A percentile compares a stretch with the other conserved stretches of the same genome.
Evolutionary conservation across 2,888 invertebrate species (phyloP).

Genomic region (Eucera pruinosa): DNA sequence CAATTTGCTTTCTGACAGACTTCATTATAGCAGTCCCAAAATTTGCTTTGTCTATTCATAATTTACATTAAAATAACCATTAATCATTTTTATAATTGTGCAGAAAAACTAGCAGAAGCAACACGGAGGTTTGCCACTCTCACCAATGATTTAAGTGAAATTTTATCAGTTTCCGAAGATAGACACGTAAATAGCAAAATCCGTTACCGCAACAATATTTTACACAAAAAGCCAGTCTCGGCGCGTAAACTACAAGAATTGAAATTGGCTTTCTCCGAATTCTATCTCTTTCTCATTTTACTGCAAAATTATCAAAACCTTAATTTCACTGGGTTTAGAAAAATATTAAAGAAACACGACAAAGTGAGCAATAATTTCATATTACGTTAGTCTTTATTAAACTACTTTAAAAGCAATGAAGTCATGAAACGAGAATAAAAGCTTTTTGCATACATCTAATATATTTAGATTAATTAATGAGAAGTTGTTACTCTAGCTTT

Average conservation of each 20-base stretch:
- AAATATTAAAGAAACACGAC: constrained; percentile 96
- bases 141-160: constrained; percentile 88
- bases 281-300: constrained; percentile 93
- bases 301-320: constrained; percentile 95
- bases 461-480: background rate
- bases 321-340: constrained; percentile 95
- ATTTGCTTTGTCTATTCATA: background rate
- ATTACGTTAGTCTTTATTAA: too few relatives aligned
- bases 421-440: too few relatives aligned
- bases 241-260: constrained; percentile 91
- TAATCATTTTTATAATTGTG: background rate
- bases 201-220: constrained; percentile 73
- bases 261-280: constrained; percentile 95
- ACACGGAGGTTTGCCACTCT: constrained; percentile 91
- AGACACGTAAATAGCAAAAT: constrained; percentile 59
- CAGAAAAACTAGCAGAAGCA: constrained; percentile 95
- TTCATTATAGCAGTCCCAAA: too few relatives aligned
- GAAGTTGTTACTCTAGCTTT: constrained; percentile 84
- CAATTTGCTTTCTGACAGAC: too few relatives aligned
- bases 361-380: too few relatives aligned
- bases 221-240: constrained; percentile 83
- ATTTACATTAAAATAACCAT: background rate
- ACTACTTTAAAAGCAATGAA: too few relatives aligned
- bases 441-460: background rate
- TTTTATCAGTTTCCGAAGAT: constrained; percentile 83